Evolutionary conservation across 1,140 invertebrate species (phyloP), one percentile per base, ranked within the genome.

Genomic region (Anthonomus grandis): DNA sequence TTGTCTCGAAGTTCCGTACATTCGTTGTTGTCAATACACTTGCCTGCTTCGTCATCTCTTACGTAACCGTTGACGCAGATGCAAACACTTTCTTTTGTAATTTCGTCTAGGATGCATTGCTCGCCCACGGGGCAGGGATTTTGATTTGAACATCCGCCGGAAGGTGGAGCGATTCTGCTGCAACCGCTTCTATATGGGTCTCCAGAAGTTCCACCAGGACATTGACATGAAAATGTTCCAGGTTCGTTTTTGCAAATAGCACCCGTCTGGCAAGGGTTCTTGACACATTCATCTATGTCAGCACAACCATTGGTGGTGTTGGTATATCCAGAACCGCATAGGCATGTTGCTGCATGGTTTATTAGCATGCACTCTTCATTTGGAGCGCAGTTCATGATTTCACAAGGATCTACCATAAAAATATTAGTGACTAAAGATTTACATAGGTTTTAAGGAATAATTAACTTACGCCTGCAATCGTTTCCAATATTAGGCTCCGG

Each of bases 401-500:
- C 92, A 70, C 93, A 96, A 0, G 92, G 93, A 85, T 95, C 90
- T 92, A 65, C 48, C 75, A 69, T 60, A 48, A 34, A 12, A 24
- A 50, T 21, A 8, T 12, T 22, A 31, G 24, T 25, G 12, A 10
- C 1, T 15, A 9, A 27, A 19, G 31, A 18, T n/a, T 4, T 31
- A 23, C 8, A 15, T 41, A 2, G 42, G 4, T n/a, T n/a, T n/a
- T n/a, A n/a, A n/a, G n/a, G n/a, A n/a, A n/a, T 23, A 27, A 44
- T 21, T 13, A 9, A 54, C 87, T 85, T 82, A 91, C 89, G 91
- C 78, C 91, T 83, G 64, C 91, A 95, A 70, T 93, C 90, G 60
- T 92, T 90, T 65, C 91, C 91, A 64, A 93, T 79, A 68, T 94
- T 94, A 0, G 92, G 92, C 65, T 92, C 89, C 2, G 90, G 91